phyloP scores from a whole-genome alignment of 2,113 vertebrate genomes.

The Platichthys flesus region DNA sequence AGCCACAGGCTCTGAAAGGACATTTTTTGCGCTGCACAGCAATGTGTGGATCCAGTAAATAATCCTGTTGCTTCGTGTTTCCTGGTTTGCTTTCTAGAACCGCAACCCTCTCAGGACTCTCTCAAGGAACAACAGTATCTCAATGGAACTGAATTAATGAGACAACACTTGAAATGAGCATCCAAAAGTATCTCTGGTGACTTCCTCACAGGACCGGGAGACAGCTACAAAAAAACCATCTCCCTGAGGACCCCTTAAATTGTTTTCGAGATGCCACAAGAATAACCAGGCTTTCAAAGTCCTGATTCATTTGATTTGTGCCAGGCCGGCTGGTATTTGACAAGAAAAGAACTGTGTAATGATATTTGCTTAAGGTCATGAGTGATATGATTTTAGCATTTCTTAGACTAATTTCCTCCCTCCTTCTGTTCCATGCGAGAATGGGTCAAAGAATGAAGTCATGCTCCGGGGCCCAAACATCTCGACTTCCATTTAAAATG shows the following conservation, averaged over 20 bases:
- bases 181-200: slow-evolving; percentile 63
- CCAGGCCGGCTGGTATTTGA: slow-evolving; percentile 30
- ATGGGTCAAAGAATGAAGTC: neutral
- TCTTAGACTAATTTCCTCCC: neutral
- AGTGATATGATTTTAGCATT: slow-evolving; percentile 33
- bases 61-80: slow-evolving; percentile 20
- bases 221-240: slow-evolving; percentile 26
- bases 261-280: slow-evolving; percentile 49
- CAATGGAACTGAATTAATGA: slow-evolving; percentile 69
- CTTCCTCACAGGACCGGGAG: slow-evolving; percentile 55
- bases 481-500: slow-evolving; percentile 17
- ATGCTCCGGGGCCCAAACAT: neutral
- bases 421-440: neutral
- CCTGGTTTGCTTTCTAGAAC: slow-evolving; percentile 44
- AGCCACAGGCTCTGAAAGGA: neutral
- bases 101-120: slow-evolving; percentile 33
- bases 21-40: neutral
- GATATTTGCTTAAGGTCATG: slow-evolving; percentile 51
- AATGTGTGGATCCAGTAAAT: slow-evolving; percentile 29
- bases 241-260: slow-evolving; percentile 46
- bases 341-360: slow-evolving; percentile 25
- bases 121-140: slow-evolving; percentile 44
- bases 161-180: slow-evolving; percentile 58
- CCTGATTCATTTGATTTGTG: slow-evolving; percentile 48
- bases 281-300: slow-evolving; percentile 47